A percentile compares a stretch with the other conserved stretches of the same genome.
phyloP scores from a whole-genome alignment of 2,113 vertebrate genomes.

The Tauraco erythrolophus region DNA sequence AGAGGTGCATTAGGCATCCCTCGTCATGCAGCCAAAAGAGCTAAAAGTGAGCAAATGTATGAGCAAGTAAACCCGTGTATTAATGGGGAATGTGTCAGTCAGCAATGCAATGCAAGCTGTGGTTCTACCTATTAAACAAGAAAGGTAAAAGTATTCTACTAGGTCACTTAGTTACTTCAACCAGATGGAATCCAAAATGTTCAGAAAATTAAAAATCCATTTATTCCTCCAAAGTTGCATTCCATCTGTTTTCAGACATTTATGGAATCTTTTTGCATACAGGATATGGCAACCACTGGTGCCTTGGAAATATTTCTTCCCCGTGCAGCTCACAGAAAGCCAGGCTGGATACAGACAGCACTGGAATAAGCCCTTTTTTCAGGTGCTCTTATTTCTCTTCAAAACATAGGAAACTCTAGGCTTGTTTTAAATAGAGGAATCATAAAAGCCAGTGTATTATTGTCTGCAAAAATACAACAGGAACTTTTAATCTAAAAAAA shows the following conservation, averaged over 20 bases:
- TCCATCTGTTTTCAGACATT: conserved; percentile 69
- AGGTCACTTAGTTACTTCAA: conserved; percentile 59
- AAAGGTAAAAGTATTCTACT: conserved; percentile 49
- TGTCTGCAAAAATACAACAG: background rate
- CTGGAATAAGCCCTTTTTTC: background rate
- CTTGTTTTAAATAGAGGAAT: background rate
- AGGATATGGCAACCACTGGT: conserved; percentile 55
- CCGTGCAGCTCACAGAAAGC: background rate
- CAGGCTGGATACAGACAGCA: background rate
- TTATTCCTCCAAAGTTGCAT: conserved; percentile 64
- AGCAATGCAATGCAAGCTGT: background rate
- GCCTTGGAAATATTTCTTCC: conserved; percentile 55
- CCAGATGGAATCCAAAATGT: conserved; percentile 71
- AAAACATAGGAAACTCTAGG: background rate
- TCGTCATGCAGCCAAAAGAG: background rate
- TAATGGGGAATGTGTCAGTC: background rate
- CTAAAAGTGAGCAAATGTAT: background rate
- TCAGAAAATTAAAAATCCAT: conserved; percentile 70
- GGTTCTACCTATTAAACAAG: background rate
- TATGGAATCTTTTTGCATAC: conserved; percentile 69
- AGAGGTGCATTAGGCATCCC: background rate
- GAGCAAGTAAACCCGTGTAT: background rate
- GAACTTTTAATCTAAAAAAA: background rate
- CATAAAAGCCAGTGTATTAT: background rate
- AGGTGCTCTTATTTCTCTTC: conserved; percentile 23